phyloP scores from a whole-genome alignment of 1,140 invertebrate species.

The Philopotamus ludificatus region DNA sequence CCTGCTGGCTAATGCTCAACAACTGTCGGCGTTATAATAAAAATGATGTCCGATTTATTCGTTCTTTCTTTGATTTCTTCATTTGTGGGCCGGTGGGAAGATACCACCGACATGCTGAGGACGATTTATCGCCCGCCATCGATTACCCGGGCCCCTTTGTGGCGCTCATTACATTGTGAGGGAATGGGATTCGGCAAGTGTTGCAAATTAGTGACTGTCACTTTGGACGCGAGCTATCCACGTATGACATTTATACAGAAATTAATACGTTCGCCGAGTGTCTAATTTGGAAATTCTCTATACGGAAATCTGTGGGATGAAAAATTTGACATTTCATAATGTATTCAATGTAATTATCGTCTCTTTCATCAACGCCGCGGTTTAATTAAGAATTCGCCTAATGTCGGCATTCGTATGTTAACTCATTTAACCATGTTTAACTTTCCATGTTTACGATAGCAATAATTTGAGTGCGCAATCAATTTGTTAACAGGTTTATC shows the following conservation, averaged over 20 bases:
- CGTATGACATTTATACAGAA: too few relatives aligned
- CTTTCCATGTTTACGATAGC: not conserved
- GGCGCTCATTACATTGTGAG: not conserved
- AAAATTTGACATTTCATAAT: too few relatives aligned
- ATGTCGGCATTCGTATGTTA: not conserved
- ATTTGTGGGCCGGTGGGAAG: conserved; percentile 13
- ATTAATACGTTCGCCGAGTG: too few relatives aligned
- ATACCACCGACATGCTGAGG: not conserved
- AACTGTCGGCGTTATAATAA: conserved; percentile 23
- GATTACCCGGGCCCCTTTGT: conserved; percentile 6
- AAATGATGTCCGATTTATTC: conserved; percentile 27
- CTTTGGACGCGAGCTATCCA: not conserved
- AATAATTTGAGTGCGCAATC: not conserved
- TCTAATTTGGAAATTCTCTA: too few relatives aligned
- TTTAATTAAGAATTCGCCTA: not conserved
- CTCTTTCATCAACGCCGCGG: not conserved
- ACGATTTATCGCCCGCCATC: conserved; percentile 13
- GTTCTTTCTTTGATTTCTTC: conserved; percentile 24
- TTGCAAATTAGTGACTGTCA: not conserved
- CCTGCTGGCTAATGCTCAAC: conserved; percentile 1
- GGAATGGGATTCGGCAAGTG: not conserved
- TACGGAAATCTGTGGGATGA: too few relatives aligned
- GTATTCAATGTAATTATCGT: too few relatives aligned
- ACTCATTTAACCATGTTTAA: not conserved
- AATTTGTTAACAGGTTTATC: not conserved